Percentiles rank a stretch among this genome's conserved stretches.
phyloP scores from a whole-genome alignment of 2,797 vertebrate species.

The Tarsius wallacei region DNA sequence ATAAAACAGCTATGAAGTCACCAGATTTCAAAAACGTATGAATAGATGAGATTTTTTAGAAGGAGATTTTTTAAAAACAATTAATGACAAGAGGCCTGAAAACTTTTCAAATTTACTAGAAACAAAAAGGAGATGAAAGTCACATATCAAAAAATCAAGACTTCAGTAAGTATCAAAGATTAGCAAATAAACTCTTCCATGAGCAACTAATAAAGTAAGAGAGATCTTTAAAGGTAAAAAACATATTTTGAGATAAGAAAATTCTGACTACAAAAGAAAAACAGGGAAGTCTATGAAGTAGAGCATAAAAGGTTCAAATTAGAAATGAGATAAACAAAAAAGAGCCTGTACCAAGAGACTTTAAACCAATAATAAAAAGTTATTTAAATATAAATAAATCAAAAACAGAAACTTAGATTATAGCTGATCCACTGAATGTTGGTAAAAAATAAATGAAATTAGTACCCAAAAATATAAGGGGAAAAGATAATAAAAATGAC shows the following conservation, averaged over 20 bases:
- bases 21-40: neutral
- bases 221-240: slow-evolving; percentile 7
- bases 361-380: slow-evolving; percentile 58
- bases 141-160: neutral
- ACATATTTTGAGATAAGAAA: slow-evolving; percentile 19
- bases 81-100: neutral
- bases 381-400: slow-evolving; percentile 71
- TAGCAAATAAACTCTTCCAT: neutral
- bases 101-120: slow-evolving; percentile 11
- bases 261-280: slow-evolving; percentile 58
- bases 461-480: neutral
- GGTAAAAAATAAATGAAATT: slow-evolving; percentile 68
- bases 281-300: neutral
- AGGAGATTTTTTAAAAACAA: neutral
- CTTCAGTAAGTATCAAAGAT: neutral
- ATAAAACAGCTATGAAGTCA: neutral
- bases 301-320: neutral
- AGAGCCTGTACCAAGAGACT: neutral
- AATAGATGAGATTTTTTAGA: neutral
- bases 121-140: neutral
- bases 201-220: neutral
- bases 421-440: slow-evolving; percentile 4
- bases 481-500: slow-evolving; percentile 15
- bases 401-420: slow-evolving; percentile 68
- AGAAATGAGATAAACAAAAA: slow-evolving; percentile 47